A percentile compares a stretch with the other conserved stretches of the same genome.
These are phyloP conservation scores for Megaleporinus macrocephalus DNA, from an alignment of 2,113 vertebrate genomes.

Conservation along the genomic window DNA sequence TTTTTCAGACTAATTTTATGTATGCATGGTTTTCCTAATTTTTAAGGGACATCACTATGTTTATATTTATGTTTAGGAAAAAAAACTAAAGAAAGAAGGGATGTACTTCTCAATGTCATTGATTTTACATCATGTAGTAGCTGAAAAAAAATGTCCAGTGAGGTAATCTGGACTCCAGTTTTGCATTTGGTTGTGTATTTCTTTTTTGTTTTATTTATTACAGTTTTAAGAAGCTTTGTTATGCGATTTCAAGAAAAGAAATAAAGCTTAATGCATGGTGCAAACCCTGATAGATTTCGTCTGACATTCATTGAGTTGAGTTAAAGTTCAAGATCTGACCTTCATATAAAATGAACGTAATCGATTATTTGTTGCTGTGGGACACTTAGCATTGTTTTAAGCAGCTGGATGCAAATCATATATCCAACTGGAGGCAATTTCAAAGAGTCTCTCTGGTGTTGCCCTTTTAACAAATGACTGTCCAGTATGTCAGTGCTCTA, in stretches of 20 bases:
- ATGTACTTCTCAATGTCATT: slow-evolving; percentile 39
- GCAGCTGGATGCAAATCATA: background rate
- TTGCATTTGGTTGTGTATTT: slow-evolving; percentile 35
- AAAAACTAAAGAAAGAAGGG: background rate
- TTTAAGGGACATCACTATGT: slow-evolving; percentile 15
- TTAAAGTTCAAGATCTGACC: slow-evolving; percentile 10
- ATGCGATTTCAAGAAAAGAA: slow-evolving; percentile 40
- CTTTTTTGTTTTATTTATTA: slow-evolving; percentile 50
- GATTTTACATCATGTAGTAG: slow-evolving; percentile 36
- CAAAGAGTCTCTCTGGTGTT: background rate
- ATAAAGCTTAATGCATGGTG: slow-evolving; percentile 59
- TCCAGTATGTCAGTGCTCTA: background rate
- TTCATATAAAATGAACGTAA: background rate
- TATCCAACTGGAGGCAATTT: background rate
- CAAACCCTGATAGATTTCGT: slow-evolving; percentile 35
- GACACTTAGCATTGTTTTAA: background rate
- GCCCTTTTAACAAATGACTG: slow-evolving; percentile 7
- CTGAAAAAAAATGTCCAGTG: slow-evolving; percentile 2
- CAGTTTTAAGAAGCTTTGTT: slow-evolving; percentile 41
- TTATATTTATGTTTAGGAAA: background rate
- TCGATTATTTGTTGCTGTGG: background rate
- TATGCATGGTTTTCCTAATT: slow-evolving; percentile 50
- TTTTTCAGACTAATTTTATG: slow-evolving; percentile 38
- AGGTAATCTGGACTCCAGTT: slow-evolving; percentile 20
- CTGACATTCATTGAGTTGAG: slow-evolving; percentile 21